A percentile compares a stretch with the other conserved stretches of the same genome.
These are phyloP conservation scores for Halcyon chelicuti DNA, from an alignment of 2,797 vertebrate species.

Conservation along the genomic window DNA sequence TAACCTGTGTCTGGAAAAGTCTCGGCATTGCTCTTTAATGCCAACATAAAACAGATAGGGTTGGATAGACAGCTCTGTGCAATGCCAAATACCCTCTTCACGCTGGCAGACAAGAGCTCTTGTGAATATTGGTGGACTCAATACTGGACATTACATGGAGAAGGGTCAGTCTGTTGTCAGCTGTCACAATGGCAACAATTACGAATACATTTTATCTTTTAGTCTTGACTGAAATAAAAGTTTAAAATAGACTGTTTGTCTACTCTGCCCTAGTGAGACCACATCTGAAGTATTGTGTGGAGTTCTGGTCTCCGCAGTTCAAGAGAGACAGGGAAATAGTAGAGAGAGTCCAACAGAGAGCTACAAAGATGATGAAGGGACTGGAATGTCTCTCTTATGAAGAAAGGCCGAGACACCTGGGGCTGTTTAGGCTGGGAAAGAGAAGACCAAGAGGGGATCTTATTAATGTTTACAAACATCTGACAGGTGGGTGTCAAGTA, in stretches of 20 bases:
- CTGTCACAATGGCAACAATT: neutral
- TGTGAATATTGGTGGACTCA: neutral
- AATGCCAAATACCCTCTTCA: neutral
- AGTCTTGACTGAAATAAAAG: neutral
- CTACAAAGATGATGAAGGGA: no score
- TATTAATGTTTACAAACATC: no score
- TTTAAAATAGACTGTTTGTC: neutral
- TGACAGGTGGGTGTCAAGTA: no score
- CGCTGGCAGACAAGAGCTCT: neutral
- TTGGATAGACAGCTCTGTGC: neutral
- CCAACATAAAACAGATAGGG: rapidly evolving
- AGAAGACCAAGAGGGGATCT: no score
- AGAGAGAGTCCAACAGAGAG: no score
- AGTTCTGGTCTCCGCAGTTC: no score
- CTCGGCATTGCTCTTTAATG: neutral
- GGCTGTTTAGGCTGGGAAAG: no score
- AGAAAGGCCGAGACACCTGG: no score
- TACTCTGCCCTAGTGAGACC: no score
- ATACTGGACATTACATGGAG: rapidly evolving
- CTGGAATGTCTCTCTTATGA: no score
- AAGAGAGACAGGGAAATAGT: no score
- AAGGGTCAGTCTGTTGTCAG: neutral
- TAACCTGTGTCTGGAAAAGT: neutral
- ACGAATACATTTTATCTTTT: neutral
- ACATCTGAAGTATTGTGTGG: no score